These are phyloP conservation scores for Myoxocephalus aenaeus DNA, from an alignment of 2,797 vertebrate species.

Conservation along the genomic window DNA sequence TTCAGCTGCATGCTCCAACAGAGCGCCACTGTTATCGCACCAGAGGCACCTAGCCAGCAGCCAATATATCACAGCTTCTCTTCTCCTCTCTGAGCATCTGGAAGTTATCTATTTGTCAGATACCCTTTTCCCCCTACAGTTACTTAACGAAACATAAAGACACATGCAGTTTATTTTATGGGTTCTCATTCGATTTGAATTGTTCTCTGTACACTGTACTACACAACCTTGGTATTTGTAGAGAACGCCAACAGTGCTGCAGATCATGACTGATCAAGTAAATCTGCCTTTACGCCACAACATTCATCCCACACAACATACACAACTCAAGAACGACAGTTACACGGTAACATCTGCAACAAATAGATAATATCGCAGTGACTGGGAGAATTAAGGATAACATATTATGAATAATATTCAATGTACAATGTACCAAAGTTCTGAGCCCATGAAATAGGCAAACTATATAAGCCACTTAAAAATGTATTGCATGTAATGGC, in stretches of 20 bases:
- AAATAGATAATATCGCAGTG: neutral
- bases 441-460: neutral
- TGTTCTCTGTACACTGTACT: neutral
- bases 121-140: neutral
- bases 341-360: neutral
- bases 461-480: neutral
- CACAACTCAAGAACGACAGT: neutral
- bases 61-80: neutral
- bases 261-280: neutral
- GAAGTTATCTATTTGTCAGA: neutral
- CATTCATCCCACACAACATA: no score
- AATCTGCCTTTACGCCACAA: no score
- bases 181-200: neutral
- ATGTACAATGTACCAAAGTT: neutral
- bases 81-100: neutral
- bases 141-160: neutral
- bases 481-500: neutral
- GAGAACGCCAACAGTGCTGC: neutral
- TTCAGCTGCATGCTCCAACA: neutral
- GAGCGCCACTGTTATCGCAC: neutral
- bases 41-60: neutral
- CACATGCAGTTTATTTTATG: neutral
- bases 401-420: neutral
- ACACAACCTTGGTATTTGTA: neutral
- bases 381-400: neutral